Percentiles rank a stretch among this genome's conserved stretches.
Evolutionary conservation across 1,140 invertebrate genomes (phyloP).

Genomic region (Nixonia krombeini): DNA sequence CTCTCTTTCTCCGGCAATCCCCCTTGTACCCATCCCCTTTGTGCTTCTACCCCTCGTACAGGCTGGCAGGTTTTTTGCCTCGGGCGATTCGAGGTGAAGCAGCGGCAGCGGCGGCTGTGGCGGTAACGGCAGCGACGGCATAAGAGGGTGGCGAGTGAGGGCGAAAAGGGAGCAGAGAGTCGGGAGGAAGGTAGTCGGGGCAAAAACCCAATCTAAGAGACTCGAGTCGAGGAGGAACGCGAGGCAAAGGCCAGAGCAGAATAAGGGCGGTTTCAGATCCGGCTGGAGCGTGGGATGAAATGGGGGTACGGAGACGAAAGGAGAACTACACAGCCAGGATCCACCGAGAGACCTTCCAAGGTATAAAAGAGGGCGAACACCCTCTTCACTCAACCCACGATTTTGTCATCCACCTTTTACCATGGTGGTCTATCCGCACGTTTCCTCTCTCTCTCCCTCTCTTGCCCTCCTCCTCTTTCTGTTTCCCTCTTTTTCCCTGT

Average conservation of each 20-base stretch:
- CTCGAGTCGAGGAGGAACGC: conserved; percentile 46
- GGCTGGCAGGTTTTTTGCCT: conserved; percentile 65
- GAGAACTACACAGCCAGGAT: conserved; percentile 63
- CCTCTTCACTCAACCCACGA: conserved; percentile 39
- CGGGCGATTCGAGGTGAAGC: conserved; percentile 54
- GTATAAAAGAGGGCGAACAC: conserved; percentile 64
- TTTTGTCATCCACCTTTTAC: conserved; percentile 34
- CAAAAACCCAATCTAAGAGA: conserved; percentile 67
- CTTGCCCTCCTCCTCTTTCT: too few relatives aligned
- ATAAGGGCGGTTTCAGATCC: conserved; percentile 56
- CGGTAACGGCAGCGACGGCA: conserved; percentile 4
- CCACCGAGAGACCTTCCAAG: conserved; percentile 63
- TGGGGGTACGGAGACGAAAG: conserved; percentile 62
- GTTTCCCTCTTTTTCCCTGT: too few relatives aligned
- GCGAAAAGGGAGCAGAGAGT: conserved; percentile 9
- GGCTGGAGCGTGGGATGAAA: conserved; percentile 43
- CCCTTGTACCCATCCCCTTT: conserved; percentile 37
- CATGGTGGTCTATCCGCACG: conserved; percentile 1
- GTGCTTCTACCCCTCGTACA: conserved; percentile 44
- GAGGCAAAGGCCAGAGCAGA: conserved; percentile 60
- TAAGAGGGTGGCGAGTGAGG: conserved; percentile 20
- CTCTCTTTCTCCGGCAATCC: conserved; percentile 29
- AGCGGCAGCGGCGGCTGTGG: conserved; percentile 3
- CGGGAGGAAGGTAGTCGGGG: conserved; percentile 17
- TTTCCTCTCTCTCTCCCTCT: conserved; percentile 5